Percentiles rank a stretch among this genome's conserved stretches.
Evolutionary conservation across 2,888 invertebrate species (phyloP).

Genomic region (Silvanus unidentatus): DNA sequence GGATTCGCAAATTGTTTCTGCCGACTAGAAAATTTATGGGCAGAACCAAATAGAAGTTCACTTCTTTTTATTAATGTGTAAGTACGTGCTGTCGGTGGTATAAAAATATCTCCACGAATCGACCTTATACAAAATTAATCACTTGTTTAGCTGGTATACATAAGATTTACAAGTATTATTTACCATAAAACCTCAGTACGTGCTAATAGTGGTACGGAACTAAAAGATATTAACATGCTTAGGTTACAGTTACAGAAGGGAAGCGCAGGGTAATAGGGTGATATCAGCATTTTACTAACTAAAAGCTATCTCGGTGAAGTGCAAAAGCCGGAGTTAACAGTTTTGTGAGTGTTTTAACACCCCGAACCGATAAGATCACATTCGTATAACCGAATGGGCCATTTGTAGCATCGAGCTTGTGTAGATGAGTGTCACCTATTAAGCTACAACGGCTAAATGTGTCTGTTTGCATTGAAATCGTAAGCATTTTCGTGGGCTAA

Average conservation of each 20-base stretch:
- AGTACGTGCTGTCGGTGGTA: too few relatives aligned
- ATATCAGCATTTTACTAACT: conserved; percentile 34
- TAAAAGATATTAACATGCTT: conserved; percentile 24
- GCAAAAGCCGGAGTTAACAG: conserved; percentile 37
- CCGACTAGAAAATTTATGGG: too few relatives aligned
- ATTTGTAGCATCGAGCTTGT: conserved; percentile 33
- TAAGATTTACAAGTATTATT: conserved; percentile 15
- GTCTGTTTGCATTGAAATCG: too few relatives aligned
- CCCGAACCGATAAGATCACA: conserved; percentile 36
- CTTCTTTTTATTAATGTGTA: too few relatives aligned
- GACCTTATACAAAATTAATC: conserved; percentile 8
- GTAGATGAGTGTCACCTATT: conserved; percentile 2
- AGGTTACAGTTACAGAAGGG: conserved; percentile 21
- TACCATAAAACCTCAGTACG: conserved; percentile 20
- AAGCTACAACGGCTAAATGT: conserved; percentile 4
- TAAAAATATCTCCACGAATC: too few relatives aligned
- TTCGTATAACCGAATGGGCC: conserved; percentile 33
- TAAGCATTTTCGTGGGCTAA: too few relatives aligned
- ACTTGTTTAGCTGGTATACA: conserved; percentile 13
- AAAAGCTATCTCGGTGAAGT: conserved; percentile 34
- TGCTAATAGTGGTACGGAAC: conserved; percentile 16
- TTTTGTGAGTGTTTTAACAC: conserved; percentile 37
- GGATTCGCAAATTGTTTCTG: not conserved
- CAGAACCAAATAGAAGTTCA: too few relatives aligned
- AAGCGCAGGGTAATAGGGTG: conserved; percentile 26